Base-by-base conservation (phyloP, 2,113 vertebrate genomes). In the Promerops cafer region DNA sequence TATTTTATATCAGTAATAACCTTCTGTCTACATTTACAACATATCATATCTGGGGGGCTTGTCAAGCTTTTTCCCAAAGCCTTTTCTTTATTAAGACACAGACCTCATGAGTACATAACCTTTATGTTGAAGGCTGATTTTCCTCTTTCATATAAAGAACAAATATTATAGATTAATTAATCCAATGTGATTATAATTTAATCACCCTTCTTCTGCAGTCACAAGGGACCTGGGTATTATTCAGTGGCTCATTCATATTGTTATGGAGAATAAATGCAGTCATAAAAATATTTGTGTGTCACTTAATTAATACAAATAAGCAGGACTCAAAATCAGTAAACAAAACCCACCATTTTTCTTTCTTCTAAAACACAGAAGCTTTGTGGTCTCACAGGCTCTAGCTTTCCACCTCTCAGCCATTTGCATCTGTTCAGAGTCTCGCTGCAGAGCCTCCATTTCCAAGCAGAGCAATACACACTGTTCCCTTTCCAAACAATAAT, bases 151-250 rank as follows among this genome's bases (percentile, higher is more conserved):
- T 98, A 99, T 99, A 98, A 98, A 99, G 98, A 99, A 99, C 98
- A 99, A 99, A 99, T 99, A 99, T 99, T 99, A 99, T 98, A 99
- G 99, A 99, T 99, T 99, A 99, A 99, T 99, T 99, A 99, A 99
- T 99, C 99, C 98, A 97, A 91, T 97, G 98, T 99, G 99, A 99
- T 99, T 99, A 99, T 99, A 99, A 99, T 99, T 99, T 99, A 99
- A 99, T 99, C 99, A 99, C 98, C 97, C 98, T 98, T 98, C 98
- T 98, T 99, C 98, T 97, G 98, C 97, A 98, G 98, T 98, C 98
- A 98, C 95, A 90, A 83, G 98, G 97, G 98, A 98, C 96, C 97
- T 86, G 89, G 97, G 98, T 99, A 98, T 98, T 98, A 98, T 98
- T 98, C 98, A 98, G 98, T 98, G 98, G 97, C 97, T 98, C 97